Evolutionary conservation across 2,113 vertebrate species (phyloP).

Genomic region (Nettapus auritus): DNA sequence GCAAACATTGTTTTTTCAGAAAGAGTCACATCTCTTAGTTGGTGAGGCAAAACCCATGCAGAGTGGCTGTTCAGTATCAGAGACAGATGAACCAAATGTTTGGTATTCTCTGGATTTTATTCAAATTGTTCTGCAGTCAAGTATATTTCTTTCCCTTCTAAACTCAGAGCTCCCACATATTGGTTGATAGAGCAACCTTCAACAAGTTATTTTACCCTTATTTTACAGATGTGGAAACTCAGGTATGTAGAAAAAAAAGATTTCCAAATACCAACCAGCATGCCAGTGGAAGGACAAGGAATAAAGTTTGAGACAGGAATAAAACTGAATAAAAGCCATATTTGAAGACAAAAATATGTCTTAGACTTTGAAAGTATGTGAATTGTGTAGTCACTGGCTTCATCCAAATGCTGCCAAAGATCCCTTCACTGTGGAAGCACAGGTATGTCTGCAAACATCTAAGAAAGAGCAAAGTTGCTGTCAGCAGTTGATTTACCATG

Average conservation of each 20-base stretch:
- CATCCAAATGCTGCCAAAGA: not conserved
- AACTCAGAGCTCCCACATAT: not conserved
- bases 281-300: not conserved
- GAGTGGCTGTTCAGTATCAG: not conserved
- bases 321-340: not conserved
- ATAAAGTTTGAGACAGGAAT: not conserved
- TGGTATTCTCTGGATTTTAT: slow-evolving; percentile 12
- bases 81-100: slow-evolving; percentile 1
- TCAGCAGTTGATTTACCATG: not conserved
- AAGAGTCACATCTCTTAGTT: not conserved
- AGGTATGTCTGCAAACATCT: not conserved
- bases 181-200: not conserved
- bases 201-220: not conserved
- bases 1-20: slow-evolving; percentile 16
- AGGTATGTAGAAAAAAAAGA: not conserved
- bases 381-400: not conserved
- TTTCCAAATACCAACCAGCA: not conserved
- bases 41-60: not conserved
- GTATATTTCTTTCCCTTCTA: not conserved
- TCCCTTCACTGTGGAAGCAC: not conserved
- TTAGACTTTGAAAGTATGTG: not conserved
- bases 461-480: not conserved
- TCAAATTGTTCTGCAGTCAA: not conserved
- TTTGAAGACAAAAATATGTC: not conserved
- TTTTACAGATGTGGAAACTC: not conserved